Percentiles rank a stretch among this genome's conserved stretches.
These are phyloP conservation scores for Cepphus grylle DNA, from an alignment of 2,113 vertebrate genomes.

Conservation along the genomic window DNA sequence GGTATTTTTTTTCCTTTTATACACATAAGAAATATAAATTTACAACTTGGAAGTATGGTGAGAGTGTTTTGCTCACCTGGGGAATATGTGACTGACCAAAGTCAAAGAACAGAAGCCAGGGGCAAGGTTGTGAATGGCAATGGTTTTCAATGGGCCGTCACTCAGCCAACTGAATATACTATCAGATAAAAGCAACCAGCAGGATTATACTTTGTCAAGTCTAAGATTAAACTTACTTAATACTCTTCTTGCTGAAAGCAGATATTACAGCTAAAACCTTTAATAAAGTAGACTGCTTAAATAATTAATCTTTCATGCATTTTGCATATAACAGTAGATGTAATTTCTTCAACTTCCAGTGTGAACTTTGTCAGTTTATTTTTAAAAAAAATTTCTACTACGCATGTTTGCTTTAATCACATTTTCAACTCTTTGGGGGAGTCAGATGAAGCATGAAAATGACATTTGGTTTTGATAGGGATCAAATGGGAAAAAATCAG, in stretches of 20 bases:
- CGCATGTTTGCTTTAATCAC: background rate
- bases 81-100: background rate
- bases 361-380: constrained; percentile 3
- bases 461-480: constrained; percentile 9
- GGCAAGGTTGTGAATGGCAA: background rate
- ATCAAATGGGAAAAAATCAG: background rate
- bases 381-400: background rate
- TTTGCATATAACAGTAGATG: background rate
- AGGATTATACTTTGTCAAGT: background rate
- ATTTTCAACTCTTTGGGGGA: background rate
- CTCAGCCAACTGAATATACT: background rate
- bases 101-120: background rate
- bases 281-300: background rate
- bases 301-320: background rate
- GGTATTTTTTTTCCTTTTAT: background rate
- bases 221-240: constrained; percentile 32
- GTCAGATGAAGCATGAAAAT: constrained; percentile 35
- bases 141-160: background rate
- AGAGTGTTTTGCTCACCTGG: background rate
- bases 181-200: background rate
- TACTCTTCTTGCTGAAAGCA: background rate
- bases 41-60: background rate
- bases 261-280: background rate
- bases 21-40: background rate
- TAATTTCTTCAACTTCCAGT: background rate